Conservation (phyloP, 1,140 invertebrate genomes). For the Zaprionus vittiger region DNA sequence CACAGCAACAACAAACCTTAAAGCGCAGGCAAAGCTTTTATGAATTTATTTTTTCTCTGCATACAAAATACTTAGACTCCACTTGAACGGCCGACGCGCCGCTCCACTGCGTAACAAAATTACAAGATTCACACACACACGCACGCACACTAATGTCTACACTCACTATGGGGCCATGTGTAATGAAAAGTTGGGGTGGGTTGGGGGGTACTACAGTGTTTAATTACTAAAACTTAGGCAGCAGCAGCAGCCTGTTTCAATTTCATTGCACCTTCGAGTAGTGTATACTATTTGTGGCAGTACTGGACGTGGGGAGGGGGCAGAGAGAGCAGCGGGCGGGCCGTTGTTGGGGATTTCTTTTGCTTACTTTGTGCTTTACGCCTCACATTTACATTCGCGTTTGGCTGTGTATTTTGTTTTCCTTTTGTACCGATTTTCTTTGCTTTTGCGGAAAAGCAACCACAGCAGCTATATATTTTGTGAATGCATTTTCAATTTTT, state of each 20-base stretch:
- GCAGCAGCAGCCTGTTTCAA: slow-evolving; percentile 39
- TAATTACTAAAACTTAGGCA: slow-evolving; percentile 60
- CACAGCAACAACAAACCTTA: slow-evolving; percentile 41
- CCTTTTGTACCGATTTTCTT: slow-evolving; percentile 68
- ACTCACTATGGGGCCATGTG: slow-evolving; percentile 21
- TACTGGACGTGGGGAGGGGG: slow-evolving; percentile 4
- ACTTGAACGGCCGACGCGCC: slow-evolving; percentile 62
- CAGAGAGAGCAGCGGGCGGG: not conserved
- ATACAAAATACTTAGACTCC: slow-evolving; percentile 66
- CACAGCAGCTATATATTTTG: slow-evolving; percentile 38
- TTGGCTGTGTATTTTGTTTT: slow-evolving; percentile 71
- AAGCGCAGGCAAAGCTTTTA: slow-evolving; percentile 67
- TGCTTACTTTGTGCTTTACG: slow-evolving; percentile 66
- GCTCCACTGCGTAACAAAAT: slow-evolving; percentile 78
- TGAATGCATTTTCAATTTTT: slow-evolving; percentile 29
- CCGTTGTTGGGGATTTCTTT: slow-evolving; percentile 50
- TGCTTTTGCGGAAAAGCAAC: slow-evolving; percentile 18
- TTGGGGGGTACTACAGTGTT: slow-evolving; percentile 36
- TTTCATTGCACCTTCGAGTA: slow-evolving; percentile 38
- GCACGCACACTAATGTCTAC: slow-evolving; percentile 10
- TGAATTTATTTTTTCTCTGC: slow-evolving; percentile 40
- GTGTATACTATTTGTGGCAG: slow-evolving; percentile 33
- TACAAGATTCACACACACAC: slow-evolving; percentile 56
- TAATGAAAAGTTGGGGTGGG: slow-evolving; percentile 7
- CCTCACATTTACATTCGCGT: slow-evolving; percentile 72